Percentiles rank a stretch among this genome's conserved stretches.
Evolutionary conservation across 2,113 vertebrate species (phyloP).

Genomic region (Holacanthus passer): DNA sequence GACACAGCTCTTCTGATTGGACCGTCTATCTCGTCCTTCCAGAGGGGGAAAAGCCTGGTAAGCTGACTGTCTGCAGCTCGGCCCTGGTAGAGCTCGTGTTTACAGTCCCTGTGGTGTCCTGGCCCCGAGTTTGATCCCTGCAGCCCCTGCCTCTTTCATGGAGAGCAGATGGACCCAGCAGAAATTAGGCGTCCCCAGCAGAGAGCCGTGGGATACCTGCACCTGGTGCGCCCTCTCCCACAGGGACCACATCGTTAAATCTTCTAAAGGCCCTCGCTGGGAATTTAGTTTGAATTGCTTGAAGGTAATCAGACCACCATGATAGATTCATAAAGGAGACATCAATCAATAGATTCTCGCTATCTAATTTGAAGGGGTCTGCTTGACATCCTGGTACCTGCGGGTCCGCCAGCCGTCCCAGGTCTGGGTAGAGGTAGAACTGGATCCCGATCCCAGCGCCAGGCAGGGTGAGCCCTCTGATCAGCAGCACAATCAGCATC

Average conservation of each 20-base stretch:
- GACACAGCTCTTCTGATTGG: no score
- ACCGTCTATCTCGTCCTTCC: background rate
- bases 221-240: conserved; percentile 39
- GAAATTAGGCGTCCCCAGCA: conserved; percentile 54
- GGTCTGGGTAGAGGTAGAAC: conserved; percentile 94
- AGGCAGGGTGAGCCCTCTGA: conserved; percentile 91
- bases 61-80: background rate
- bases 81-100: conserved; percentile 52
- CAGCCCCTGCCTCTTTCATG: conserved; percentile 40
- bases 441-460: conserved; percentile 91
- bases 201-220: conserved; percentile 62
- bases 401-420: conserved; percentile 90
- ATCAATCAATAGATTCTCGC: background rate
- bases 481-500: conserved; percentile 92
- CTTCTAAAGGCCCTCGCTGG: background rate
- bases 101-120: conserved; percentile 53
- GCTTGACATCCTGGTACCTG: conserved; percentile 79
- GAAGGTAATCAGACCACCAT: background rate
- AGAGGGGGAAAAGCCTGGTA: conserved; percentile 3
- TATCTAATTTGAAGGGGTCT: background rate
- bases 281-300: background rate
- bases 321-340: background rate
- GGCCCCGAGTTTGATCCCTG: conserved; percentile 42
- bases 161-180: conserved; percentile 77
- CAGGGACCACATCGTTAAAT: background rate